Base-by-base conservation (phyloP, 1,140 invertebrate genomes). In the Aphelenchoides avenae region DNA sequence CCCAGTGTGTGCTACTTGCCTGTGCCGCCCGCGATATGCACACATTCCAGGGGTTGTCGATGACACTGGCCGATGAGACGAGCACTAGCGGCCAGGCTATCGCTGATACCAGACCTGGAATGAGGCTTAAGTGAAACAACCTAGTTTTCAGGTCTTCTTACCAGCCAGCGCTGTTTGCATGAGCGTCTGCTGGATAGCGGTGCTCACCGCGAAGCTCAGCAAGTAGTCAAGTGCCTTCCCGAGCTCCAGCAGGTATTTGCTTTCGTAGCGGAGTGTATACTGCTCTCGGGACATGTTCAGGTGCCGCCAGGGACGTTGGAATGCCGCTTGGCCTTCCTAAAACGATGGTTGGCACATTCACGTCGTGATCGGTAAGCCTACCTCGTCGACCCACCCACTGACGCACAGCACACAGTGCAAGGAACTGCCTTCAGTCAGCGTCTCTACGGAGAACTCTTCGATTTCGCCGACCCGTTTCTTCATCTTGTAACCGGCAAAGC, bases 31-130 rank as follows among this genome's bases (percentile, higher is more conserved):
- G 73, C 47, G 84, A 73, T 52, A 84, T 82, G 71, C 85, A 86
- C 1, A 87, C 85, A 46, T 84, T 84, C 86, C 86, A 87, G 1
- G 86, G 86, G 75, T 87, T 87, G 70, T 87, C 86, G 46, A 87
- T 85, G 0, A 86, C 81, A 31, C 80, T 82, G 6, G 85, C 80
- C 22, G 82, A 80, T 7, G 83, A 83, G 1, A 87, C 60, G 27
- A 87, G 70, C 24, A 84, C 81, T 7, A 84, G 78, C 20, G 86
- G 86, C 86, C 85, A 86, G 5, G 85, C 82, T 27, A 87, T 82
- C 0, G 86, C 86, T 40, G 81, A 79, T 40, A 87, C 79, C 4
- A 87, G 66, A 59, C 85, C 31, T 61, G 33, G 22, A 64, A 18
- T 2, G 11, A 53, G 24, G 15, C 29, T 1, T 1, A 56, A 57